Base-by-base conservation (phyloP, 2,113 vertebrate genomes). In the Lontra canadensis region DNA sequence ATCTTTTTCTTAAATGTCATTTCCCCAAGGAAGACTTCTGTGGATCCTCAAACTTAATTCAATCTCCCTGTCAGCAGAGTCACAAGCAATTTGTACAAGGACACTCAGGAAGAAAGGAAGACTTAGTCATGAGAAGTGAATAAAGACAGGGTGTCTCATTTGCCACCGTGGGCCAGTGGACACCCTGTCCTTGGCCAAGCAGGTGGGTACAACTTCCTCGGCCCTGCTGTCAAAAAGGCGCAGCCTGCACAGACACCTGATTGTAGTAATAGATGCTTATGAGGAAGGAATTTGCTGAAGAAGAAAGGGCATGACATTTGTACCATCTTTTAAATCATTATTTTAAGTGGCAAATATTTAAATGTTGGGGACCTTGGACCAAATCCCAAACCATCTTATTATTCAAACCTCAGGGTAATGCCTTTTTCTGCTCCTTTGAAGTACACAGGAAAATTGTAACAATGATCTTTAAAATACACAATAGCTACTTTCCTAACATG, bases 331-430 rank as follows among this genome's bases (percentile, higher is more conserved):
- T 52, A 94, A 81, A 91, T 85, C 82, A 79, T 88, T 90, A 93
- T 95, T 96, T 96, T 93, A 98, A 97, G 96, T 94, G 96, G 85
- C 90, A 96, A 84, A 71, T 94, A 61, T 79, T 96, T 95, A 59
- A 92, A 81, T 94, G 90, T 95, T 71, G 92, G 94, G 82, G 63
- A 94, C 85, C n/a, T 47, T 93, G 84, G 59, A 47, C 92, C 97
- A 94, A 88, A 96, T 94, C 71, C 39, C 59, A 92, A 93, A 93
- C 88, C 84, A 92, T 44, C 42, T 20, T 92, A 44, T 85, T 55
- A 80, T 90, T 96, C 88, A 95, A 92, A 84, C 8, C 36, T 7
- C 85, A 29, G 6, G 74, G 1, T 6, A 23, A 21, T 31, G 39
- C n/a, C 78, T 78, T 73, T 93, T 88, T 93, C 73, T 67, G n/a